A percentile compares a stretch with the other conserved stretches of the same genome.
These are phyloP conservation scores for Malurus leucopterus DNA, from an alignment of 2,797 vertebrate genomes.

Conservation along the genomic window DNA sequence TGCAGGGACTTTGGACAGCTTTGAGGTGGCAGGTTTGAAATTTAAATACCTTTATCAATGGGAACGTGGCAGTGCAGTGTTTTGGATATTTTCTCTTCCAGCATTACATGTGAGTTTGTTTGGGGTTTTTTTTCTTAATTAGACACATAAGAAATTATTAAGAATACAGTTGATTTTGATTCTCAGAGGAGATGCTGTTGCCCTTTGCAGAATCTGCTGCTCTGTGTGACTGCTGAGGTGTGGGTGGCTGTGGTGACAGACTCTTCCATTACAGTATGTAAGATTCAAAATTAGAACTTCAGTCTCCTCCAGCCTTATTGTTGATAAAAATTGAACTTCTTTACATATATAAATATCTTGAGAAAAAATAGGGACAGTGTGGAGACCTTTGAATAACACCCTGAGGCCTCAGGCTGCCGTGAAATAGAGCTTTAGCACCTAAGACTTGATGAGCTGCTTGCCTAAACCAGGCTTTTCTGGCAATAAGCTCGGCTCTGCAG, in stretches of 20 bases:
- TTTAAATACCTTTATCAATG: neutral
- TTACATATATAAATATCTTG: neutral
- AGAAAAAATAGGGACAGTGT: neutral
- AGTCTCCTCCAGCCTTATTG: neutral
- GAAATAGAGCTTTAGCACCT: neutral
- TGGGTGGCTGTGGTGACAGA: neutral
- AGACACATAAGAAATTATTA: neutral
- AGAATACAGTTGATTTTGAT: neutral
- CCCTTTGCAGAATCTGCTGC: neutral
- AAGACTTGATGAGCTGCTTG: neutral
- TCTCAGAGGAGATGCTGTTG: neutral
- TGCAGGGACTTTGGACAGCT: neutral
- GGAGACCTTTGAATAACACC: neutral
- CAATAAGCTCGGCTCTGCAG: neutral
- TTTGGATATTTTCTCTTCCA: neutral
- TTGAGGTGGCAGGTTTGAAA: neutral
- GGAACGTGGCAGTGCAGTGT: neutral
- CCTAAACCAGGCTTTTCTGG: neutral
- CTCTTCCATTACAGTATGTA: neutral
- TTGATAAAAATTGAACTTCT: neutral
- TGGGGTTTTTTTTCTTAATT: neutral
- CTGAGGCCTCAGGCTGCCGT: neutral
- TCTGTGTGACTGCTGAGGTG: neutral
- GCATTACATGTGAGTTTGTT: neutral
- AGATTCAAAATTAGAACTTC: neutral